phyloP scores from a whole-genome alignment of 2,797 vertebrate species.

The Eospalax fontanierii region DNA sequence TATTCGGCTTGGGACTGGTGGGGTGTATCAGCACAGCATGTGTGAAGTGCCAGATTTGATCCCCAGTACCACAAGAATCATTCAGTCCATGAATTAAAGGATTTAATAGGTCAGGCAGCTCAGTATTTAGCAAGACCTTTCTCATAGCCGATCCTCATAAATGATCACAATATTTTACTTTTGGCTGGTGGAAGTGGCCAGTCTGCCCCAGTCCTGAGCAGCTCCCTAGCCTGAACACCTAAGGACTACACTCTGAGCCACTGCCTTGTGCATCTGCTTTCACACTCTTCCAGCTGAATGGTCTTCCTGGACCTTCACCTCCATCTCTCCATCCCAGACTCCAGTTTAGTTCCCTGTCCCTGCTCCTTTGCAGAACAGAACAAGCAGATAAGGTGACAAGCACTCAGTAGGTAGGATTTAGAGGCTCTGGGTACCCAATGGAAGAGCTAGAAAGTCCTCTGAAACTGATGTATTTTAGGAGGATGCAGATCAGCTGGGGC shows the following conservation, averaged over 20 bases:
- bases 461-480: background rate
- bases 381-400: background rate
- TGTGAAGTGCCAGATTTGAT: background rate
- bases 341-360: background rate
- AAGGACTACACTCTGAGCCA: background rate
- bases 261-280: background rate
- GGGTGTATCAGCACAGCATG: background rate
- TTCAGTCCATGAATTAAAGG: no score
- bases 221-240: fast-evolving
- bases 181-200: background rate
- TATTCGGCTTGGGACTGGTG: background rate
- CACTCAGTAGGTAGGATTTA: background rate
- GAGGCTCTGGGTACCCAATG: background rate
- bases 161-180: background rate
- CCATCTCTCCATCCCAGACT: background rate
- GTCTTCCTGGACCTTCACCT: background rate
- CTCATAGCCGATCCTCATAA: background rate
- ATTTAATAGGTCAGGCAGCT: background rate
- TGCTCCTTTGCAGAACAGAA: background rate
- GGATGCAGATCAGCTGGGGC: background rate
- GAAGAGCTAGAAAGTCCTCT: background rate
- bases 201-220: background rate
- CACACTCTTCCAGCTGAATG: background rate
- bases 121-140: background rate
- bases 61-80: background rate